Evolutionary conservation across 2,797 vertebrate genomes (phyloP).

Genomic region (Sebastes baramenuke): DNA sequence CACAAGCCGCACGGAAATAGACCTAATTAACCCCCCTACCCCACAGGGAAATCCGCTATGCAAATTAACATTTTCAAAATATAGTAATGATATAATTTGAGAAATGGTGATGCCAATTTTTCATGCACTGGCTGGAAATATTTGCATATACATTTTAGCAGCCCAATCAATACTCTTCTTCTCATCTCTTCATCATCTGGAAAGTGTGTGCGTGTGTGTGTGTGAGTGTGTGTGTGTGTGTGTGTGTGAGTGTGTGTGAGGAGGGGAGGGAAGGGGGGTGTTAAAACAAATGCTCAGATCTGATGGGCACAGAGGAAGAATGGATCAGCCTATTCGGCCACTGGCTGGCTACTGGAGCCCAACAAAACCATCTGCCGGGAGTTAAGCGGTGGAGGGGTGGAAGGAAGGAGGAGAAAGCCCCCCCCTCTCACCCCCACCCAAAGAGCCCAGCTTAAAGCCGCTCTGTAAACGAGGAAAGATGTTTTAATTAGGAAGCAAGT

Average conservation of each 20-base stretch:
- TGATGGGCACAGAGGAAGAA: constrained; percentile 53
- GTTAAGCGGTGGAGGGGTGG: constrained; percentile 53
- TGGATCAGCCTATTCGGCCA: constrained; percentile 57
- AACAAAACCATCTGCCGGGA: constrained; percentile 74
- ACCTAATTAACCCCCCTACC: constrained; percentile 97
- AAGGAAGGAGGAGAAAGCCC: constrained; percentile 86
- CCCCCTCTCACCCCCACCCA: constrained; percentile 76
- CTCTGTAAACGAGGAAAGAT: constrained; percentile 96
- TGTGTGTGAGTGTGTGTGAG: neutral
- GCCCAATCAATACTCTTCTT: constrained; percentile 69
- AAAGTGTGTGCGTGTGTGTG: constrained; percentile 6
- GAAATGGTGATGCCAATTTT: constrained; percentile 97
- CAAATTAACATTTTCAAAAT: constrained; percentile 99
- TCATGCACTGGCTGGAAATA: constrained; percentile 76
- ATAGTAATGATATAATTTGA: constrained; percentile 99
- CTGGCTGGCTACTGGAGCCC: constrained; percentile 81
- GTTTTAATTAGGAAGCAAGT: constrained; percentile 99
- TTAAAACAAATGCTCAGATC: constrained; percentile 53
- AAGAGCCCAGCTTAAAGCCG: constrained; percentile 93
- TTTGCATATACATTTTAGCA: constrained; percentile 87
- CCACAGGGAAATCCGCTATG: constrained; percentile 96
- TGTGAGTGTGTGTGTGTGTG: neutral
- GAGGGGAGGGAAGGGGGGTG: neutral
- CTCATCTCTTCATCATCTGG: constrained; percentile 88
- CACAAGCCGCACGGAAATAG: constrained; percentile 94